Conservation (phyloP, 1,140 invertebrate genomes). For the Plectrocnemia conspersa region DNA sequence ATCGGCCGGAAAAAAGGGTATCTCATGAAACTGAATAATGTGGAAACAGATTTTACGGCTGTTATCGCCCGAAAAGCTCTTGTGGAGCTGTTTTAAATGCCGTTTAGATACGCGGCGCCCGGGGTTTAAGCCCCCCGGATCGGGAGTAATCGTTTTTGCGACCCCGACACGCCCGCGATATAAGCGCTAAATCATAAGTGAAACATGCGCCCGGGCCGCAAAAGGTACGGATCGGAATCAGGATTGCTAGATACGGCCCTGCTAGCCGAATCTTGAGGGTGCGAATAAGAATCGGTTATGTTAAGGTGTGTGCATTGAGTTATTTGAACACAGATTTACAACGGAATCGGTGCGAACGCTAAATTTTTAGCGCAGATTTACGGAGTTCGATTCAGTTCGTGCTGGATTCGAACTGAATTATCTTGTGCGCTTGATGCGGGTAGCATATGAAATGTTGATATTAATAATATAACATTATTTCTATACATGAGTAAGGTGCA, state of each 20-base stretch:
- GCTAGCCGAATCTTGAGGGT: neutral
- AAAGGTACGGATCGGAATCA: neutral
- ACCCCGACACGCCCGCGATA: constrained; percentile 6
- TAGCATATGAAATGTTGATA: no score
- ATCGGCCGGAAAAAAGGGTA: constrained; percentile 2
- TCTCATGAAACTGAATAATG: constrained; percentile 10
- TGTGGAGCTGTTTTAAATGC: constrained; percentile 6
- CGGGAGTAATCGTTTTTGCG: constrained; percentile 9
- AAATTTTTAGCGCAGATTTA: no score
- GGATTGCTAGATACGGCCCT: neutral
- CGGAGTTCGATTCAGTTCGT: no score
- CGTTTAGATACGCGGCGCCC: neutral
- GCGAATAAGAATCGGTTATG: no score
- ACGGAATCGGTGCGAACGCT: no score
- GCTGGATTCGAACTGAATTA: no score
- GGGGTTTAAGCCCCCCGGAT: neutral
- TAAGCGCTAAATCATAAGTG: constrained; percentile 11
- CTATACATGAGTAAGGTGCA: no score
- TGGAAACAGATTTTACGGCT: constrained; percentile 9
- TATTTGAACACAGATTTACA: no score
- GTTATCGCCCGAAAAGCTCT: constrained; percentile 6
- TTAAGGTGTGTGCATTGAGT: neutral
- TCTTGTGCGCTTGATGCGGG: no score
- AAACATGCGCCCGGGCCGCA: neutral
- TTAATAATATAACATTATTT: no score